Evolutionary conservation across 2,888 invertebrate species (phyloP), one percentile per base, ranked within the genome.

Genomic region (Dynastes hyllus): DNA sequence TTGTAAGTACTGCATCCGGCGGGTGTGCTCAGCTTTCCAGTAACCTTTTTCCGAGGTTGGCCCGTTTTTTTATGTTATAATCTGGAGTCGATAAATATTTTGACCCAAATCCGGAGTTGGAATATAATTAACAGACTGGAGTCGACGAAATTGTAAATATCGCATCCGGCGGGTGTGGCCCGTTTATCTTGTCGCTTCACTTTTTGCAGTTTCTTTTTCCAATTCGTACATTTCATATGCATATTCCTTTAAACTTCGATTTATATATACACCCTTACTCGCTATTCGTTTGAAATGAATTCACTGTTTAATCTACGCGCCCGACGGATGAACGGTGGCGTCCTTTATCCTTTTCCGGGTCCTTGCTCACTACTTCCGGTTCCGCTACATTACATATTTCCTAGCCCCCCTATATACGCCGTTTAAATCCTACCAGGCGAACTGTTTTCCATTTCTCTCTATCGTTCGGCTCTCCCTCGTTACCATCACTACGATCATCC

Each of bases 311-410:
- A 76, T 76, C 81, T 80, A 70, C 4, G 81, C 80, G 78, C 82
- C 79, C 82, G 81, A 80, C 80, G 81, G 80, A 76, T 76, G 82
- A 81, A 76, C 82, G 79, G 77, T 70, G 75, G 79, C 75, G 76
- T 80, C 80, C 81, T 80, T 81, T 82, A 81, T 81, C 81, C 82
- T 76, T 82, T 81, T 81, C 82, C 81, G 78, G 81, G 80, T 81
- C 82, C 78, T 80, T 80, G 80, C 81, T 81, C 81, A 78, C 81
- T 80, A 80, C 81, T 82, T 83, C 82, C 82, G 80, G 83, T 83
- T 81, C 81, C 82, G 81, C 79, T 82, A 82, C 81, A 82, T 81
- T 83, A 80, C 83, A 81, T 82, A 82, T 82, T 81, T 80, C 32
- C 79, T 80, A 77, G 22, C 22, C 78, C 65, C 66, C 70, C 63